Evolutionary conservation across 2,113 vertebrate genomes (phyloP).

Genomic region (Chionomys nivalis): DNA sequence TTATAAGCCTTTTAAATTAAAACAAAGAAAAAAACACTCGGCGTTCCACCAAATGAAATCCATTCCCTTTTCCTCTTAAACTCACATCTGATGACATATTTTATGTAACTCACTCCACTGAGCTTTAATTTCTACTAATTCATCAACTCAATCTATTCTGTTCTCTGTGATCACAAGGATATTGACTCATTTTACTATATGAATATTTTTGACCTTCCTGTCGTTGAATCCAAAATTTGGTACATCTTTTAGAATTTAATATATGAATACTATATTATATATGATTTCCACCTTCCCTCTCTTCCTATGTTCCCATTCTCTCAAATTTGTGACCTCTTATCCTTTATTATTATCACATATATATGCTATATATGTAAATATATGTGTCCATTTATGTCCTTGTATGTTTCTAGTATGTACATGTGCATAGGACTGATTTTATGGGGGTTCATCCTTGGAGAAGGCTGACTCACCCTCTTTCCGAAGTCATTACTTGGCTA

Average conservation of each 20-base stretch:
- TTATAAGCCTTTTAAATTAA: neutral
- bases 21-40: neutral
- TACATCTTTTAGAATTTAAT: neutral
- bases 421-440: neutral
- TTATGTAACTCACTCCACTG: neutral
- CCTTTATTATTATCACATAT: neutral
- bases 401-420: neutral
- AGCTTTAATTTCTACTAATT: neutral
- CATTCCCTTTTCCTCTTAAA: neutral
- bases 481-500: neutral
- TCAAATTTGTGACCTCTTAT: neutral
- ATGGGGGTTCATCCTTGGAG: neutral
- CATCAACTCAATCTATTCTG: neutral
- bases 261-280: neutral
- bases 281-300: neutral
- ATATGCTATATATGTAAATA: neutral
- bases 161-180: neutral
- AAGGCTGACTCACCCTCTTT: neutral
- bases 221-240: neutral
- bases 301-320: neutral
- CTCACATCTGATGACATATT: neutral
- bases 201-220: neutral
- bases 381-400: neutral
- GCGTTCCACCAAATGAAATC: neutral
- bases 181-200: neutral